Base-by-base conservation (phyloP, 2,888 invertebrate species). In the Neoaliturus tenellus region DNA sequence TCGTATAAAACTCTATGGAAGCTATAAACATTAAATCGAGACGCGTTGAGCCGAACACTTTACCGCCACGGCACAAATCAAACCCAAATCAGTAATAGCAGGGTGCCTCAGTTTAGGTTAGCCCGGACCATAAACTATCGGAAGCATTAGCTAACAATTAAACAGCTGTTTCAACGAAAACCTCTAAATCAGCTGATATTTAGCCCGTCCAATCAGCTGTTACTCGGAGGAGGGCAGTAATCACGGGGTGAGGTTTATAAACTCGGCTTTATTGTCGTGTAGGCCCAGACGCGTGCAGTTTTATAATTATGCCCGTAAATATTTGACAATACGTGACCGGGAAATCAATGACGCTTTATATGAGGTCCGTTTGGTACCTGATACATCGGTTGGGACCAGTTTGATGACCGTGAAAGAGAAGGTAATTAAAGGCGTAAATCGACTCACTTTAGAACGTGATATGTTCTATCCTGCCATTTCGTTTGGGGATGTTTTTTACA, bases 251-350 rank as follows among this genome's bases (percentile, higher is more conserved):
- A 25, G 51, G 20, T 23, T 51, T 51, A 51, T 51, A 51, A 58
- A 62, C 62, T 31, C 62, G 62, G 31, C 1, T 62, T 62, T 62
- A 62, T 28, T 62, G 62, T 62, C 51, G 51, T 51, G 51, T 23
- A 48, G 20, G 51, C 51, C 51, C 23, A 51, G 20, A 28, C 28
- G 25, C 62, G 62, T 62, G 28, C 62, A 6, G 62, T 62, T 62
- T 62, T 12, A 62, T 62, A 62, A 62, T 62, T 62, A 62, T 20
- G 31, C 62, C 62, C 62, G 62, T 62, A 62, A 62, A 62, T 62
- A 62, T 62, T 62, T 62, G 62, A 62, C 62, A 62, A 28, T 28
- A 62, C 62, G 62, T 62, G 62, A 62, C 62, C 14, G 28, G 62
- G 17, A 31, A 28, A 4, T 6, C 31, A 5, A 62, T 62, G 62